Evolutionary conservation across 2,113 vertebrate genomes (phyloP).

Genomic region (Lampris incognitus): DNA sequence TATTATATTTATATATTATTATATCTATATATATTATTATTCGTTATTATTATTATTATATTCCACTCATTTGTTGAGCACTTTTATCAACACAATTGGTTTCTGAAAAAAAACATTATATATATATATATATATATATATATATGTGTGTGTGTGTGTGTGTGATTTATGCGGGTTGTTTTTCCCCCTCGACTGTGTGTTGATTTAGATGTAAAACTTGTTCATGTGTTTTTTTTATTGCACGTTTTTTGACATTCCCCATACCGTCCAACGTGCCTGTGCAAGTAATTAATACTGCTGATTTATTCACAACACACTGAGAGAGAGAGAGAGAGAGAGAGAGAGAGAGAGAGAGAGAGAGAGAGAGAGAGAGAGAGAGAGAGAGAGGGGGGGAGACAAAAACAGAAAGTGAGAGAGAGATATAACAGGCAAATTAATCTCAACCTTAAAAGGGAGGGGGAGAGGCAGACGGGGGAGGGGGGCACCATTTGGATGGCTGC

Average conservation of each 20-base stretch:
- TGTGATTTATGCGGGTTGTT: conserved; percentile 1
- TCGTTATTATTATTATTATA: too few species aligned
- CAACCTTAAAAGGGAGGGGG: not conserved
- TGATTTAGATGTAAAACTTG: conserved; percentile 38
- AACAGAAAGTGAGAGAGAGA: not conserved
- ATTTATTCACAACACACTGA: conserved; percentile 39
- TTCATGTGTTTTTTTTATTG: conserved; percentile 31
- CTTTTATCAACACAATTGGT: not conserved
- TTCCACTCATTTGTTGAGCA: too few species aligned
- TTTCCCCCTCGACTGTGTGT: conserved; percentile 16
- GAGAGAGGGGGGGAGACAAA: conserved; percentile 13
- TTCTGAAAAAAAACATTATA: not conserved
- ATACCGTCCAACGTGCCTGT: conserved; percentile 16
- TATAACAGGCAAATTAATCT: too few species aligned
- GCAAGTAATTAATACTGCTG: conserved; percentile 59
- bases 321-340: conserved; percentile 17
- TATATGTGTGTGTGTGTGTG: too few species aligned
- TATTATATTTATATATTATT: not conserved
- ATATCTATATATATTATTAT: too few species aligned
- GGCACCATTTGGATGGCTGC: conserved; percentile 74
- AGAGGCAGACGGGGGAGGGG: not conserved
- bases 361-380: conserved; percentile 38
- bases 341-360: conserved; percentile 33
- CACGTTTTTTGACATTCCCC: conserved; percentile 33
- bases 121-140: not conserved